Evolutionary conservation across 37 sponge, comb jelly and placozoan genomes (phyloP).

Genomic region (Geodia barretti): DNA sequence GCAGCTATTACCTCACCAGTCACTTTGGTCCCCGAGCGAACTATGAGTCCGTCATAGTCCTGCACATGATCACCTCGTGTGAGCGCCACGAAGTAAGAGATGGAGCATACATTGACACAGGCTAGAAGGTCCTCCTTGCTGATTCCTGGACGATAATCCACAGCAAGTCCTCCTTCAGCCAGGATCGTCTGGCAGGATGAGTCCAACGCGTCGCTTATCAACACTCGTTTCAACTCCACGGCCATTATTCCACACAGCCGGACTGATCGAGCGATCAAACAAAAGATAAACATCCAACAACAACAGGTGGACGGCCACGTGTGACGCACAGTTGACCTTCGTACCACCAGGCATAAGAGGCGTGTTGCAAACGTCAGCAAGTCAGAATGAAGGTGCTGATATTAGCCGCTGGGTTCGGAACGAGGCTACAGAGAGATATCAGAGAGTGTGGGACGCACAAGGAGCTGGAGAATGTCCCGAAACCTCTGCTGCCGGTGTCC

Average conservation of each 20-base stretch:
- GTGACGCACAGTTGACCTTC: background rate
- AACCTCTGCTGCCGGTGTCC: constrained; percentile 78
- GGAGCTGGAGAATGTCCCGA: constrained; percentile 55
- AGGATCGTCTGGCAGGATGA: constrained; percentile 67
- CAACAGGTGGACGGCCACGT: too few species aligned
- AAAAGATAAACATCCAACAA: too few species aligned
- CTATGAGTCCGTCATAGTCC: constrained; percentile 95
- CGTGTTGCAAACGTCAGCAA: background rate
- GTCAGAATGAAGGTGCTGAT: constrained; percentile 72
- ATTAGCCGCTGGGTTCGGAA: constrained; percentile 84
- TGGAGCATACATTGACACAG: constrained; percentile 78
- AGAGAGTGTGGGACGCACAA: constrained; percentile 14
- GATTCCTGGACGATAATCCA: constrained; percentile 70
- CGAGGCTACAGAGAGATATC: constrained; percentile 71
- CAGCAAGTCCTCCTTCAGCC: constrained; percentile 62
- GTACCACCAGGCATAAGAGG: too few species aligned
- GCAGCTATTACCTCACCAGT: constrained; percentile 91
- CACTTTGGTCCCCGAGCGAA: constrained; percentile 94
- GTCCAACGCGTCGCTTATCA: constrained; percentile 84
- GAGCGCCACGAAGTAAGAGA: too few species aligned
- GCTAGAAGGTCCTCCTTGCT: constrained; percentile 76
- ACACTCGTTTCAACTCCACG: constrained; percentile 57
- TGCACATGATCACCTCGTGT: too few species aligned
- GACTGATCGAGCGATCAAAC: too few species aligned
- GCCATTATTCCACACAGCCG: constrained; percentile 23